Conservation (phyloP, 2,113 vertebrate genomes). For the Podarcis cretensis region DNA sequence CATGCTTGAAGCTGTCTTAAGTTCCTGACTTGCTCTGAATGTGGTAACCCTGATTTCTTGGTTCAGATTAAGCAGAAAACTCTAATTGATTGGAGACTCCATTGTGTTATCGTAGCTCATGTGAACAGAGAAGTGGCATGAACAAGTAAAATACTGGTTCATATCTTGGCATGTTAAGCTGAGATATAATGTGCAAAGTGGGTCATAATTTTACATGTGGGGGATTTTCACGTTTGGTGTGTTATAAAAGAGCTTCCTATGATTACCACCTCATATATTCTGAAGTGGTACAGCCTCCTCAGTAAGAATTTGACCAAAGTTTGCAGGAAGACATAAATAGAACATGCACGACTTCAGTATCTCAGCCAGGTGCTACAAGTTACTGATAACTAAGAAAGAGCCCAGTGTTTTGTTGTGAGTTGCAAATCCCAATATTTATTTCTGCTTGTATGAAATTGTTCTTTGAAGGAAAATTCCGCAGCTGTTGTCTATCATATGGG, state of each 20-base stretch:
- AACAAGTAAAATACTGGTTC: not conserved
- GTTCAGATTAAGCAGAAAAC: not conserved
- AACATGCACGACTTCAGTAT: not conserved
- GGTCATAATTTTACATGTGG: not conserved
- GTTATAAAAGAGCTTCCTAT: not conserved
- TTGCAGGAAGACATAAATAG: not conserved
- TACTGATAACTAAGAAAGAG: not conserved
- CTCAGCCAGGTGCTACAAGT: not conserved
- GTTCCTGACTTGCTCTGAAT: not conserved
- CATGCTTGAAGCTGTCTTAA: not conserved
- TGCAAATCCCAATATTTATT: not conserved
- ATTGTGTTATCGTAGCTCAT: not conserved
- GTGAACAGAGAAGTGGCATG: not conserved
- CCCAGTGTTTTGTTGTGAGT: not conserved
- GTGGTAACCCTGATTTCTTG: not conserved
- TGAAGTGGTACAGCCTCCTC: not conserved
- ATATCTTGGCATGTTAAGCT: not conserved
- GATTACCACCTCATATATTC: not conserved
- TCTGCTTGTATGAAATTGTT: not conserved
- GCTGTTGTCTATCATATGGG: not conserved
- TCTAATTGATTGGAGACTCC: not conserved
- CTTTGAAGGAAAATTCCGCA: slow-evolving; percentile 11
- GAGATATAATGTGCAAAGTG: not conserved
- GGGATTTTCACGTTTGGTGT: not conserved
- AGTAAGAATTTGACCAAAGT: not conserved